Evolutionary conservation across 1,140 invertebrate genomes (phyloP), one percentile per base, ranked within the genome.

Genomic region (Musca domestica): DNA sequence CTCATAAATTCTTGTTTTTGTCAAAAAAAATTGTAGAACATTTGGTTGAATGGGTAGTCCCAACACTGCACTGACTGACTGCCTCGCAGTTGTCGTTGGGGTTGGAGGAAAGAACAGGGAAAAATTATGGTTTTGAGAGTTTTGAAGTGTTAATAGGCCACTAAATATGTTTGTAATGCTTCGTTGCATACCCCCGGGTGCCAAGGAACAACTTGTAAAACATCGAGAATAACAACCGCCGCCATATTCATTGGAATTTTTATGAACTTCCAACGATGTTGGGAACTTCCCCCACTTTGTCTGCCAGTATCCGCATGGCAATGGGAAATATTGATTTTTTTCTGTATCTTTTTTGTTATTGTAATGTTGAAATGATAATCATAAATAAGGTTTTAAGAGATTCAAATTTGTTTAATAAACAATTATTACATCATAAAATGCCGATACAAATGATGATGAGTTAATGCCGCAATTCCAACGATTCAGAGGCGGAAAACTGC

Each of bases 61-160:
- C 6, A 51, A 22, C 17, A 19, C 20, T n/a, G n/a, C n/a, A n/a
- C n/a, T n/a, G n/a, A n/a, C n/a, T n/a, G n/a, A n/a, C n/a, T n/a
- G n/a, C n/a, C n/a, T 51, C 17, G 20, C 48, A 6, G 48, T 51
- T n/a, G n/a, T n/a, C n/a, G 48, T 9, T 19, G 48, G n/a, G 20
- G 12, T 10, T 19, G 17, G 17, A 51, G 17, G 17, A 56, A 58
- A 27, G 23, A 19, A 51, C 48, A 51, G 17, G n/a, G 20, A 51
- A 19, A 51, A 25, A 23, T 54, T 54, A 19, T 3, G 30, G 14
- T 61, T 61, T 61, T 61, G 56, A 61, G 15, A n/a, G 27, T 61
- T 54, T 61, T 61, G 56, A 61, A 61, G 56, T 61, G 56, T 61
- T 61, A 61, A 61, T 61, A 61, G 34, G n/a, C n/a, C 56, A 34